phyloP scores from a whole-genome alignment of 2,888 invertebrate species.

The Callinectes sapidus region DNA sequence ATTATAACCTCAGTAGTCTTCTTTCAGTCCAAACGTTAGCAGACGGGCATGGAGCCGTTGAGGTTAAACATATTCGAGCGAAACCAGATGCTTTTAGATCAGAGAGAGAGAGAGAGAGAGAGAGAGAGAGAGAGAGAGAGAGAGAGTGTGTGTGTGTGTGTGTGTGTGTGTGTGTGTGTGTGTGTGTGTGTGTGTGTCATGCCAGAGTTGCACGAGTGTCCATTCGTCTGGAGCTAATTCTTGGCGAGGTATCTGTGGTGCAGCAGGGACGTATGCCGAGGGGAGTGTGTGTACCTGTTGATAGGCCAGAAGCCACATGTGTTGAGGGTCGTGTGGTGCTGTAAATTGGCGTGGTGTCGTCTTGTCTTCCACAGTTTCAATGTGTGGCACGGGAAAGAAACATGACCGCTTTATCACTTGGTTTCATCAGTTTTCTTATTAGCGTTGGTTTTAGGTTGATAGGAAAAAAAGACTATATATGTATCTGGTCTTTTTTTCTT shows the following conservation, averaged over 20 bases:
- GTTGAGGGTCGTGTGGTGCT: background rate
- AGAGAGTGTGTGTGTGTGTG: too few relatives aligned
- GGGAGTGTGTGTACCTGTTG: too few relatives aligned
- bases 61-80: background rate
- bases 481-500: background rate
- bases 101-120: slow-evolving; percentile 40
- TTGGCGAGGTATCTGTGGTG: background rate
- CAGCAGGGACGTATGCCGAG: background rate
- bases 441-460: background rate
- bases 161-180: too few relatives aligned
- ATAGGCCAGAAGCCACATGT: background rate
- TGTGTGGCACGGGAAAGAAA: background rate
- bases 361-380: background rate
- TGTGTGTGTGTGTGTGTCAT: background rate
- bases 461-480: background rate
- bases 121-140: slow-evolving; percentile 21
- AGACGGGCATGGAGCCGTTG: background rate
- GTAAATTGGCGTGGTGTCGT: background rate
- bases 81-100: background rate
- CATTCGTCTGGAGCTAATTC: background rate
- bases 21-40: background rate
- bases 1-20: background rate
- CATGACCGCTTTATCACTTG: background rate
- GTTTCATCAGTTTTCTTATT: background rate
- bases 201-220: background rate